These are phyloP conservation scores for Cancer borealis DNA, from an alignment of 2,888 invertebrate genomes.

Conservation along the genomic window DNA sequence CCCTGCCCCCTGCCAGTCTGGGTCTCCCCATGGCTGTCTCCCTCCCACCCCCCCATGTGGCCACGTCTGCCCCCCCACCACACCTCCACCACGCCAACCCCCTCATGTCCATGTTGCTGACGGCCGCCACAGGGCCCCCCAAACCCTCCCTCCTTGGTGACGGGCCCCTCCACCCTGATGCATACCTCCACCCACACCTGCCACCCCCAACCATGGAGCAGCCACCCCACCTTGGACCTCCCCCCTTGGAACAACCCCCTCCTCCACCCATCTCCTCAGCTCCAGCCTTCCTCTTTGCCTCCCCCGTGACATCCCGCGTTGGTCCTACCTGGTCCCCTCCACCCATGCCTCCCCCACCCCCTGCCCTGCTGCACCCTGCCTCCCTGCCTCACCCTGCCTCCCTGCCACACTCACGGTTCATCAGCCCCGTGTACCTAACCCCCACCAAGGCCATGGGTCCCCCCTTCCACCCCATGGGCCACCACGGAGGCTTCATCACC, in stretches of 20 bases:
- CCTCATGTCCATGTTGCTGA: conserved; percentile 74
- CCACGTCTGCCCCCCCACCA: conserved; percentile 67
- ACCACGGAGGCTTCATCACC: conserved; percentile 77
- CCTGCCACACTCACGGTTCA: conserved; percentile 58
- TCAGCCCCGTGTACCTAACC: conserved; percentile 73
- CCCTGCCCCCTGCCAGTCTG: conserved; percentile 71
- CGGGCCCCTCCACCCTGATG: conserved; percentile 76
- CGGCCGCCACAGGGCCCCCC: conserved; percentile 60
- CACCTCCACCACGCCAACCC: conserved; percentile 66
- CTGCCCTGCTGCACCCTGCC: conserved; percentile 66
- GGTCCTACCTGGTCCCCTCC: conserved; percentile 72
- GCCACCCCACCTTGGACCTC: conserved; percentile 76
- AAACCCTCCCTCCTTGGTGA: conserved; percentile 69
- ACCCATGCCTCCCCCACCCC: conserved; percentile 76
- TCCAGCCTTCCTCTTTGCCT: conserved; percentile 74
- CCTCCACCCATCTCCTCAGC: conserved; percentile 78
- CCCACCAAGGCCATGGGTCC: conserved; percentile 64
- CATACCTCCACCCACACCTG: conserved; percentile 73
- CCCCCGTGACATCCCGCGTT: conserved; percentile 70
- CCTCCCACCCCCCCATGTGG: conserved; percentile 77
- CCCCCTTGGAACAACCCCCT: conserved; percentile 78
- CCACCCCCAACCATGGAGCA: conserved; percentile 67
- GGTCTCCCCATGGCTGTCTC: conserved; percentile 76
- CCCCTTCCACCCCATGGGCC: conserved; percentile 78
- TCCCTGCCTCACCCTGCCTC: conserved; percentile 47